Conservation (phyloP, 2,888 invertebrate genomes). For the Sminthurinus aureus region DNA sequence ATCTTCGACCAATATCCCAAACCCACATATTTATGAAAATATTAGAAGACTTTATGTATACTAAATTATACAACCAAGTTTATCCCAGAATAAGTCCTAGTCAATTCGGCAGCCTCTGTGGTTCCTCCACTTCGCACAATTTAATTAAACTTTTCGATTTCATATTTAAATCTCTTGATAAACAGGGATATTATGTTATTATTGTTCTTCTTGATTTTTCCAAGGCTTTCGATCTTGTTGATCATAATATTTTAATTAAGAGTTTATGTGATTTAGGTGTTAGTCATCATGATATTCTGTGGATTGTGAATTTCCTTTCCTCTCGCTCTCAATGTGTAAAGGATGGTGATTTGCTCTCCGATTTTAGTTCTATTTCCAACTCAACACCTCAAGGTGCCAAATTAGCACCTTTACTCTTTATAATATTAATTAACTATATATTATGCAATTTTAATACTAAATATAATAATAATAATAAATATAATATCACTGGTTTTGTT, state of each 20-base stretch:
- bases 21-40: neutral
- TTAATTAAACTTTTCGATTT: neutral
- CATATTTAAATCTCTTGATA: neutral
- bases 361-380: neutral
- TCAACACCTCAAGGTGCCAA: conserved; percentile 1
- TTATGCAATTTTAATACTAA: neutral
- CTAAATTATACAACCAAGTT: conserved; percentile 7
- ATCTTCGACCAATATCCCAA: neutral
- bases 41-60: neutral
- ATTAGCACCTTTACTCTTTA: conserved; percentile 2
- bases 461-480: neutral
- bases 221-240: conserved; percentile 20
- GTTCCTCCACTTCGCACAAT: neutral
- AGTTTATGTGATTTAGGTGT: neutral
- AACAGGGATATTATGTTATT: neutral
- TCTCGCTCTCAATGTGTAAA: neutral
- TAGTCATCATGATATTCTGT: neutral
- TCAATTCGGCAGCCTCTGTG: conserved; percentile 4
- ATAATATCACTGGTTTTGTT: neutral
- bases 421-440: neutral
- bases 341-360: neutral
- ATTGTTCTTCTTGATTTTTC: conserved; percentile 3
- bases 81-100: neutral
- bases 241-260: conserved; percentile 8
- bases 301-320: neutral